These are phyloP conservation scores for Andrena cerasifolii DNA, from an alignment of 1,140 invertebrate species.

Conservation along the genomic window DNA sequence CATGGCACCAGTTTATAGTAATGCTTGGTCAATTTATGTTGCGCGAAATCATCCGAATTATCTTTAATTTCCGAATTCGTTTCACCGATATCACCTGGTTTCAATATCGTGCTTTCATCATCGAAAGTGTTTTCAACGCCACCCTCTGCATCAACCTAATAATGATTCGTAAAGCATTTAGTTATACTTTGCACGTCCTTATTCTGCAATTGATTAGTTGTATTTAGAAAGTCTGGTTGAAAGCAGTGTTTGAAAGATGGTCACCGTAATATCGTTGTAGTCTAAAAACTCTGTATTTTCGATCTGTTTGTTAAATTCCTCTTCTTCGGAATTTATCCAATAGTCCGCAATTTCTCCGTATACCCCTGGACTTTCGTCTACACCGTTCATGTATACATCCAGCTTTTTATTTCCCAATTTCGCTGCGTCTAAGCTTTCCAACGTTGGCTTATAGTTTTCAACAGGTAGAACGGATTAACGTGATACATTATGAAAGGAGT, in stretches of 20 bases:
- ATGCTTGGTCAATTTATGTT: conserved; percentile 71
- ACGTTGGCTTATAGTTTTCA: conserved; percentile 1
- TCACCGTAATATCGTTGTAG: conserved; percentile 49
- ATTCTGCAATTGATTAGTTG: neutral
- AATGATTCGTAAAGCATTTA: conserved; percentile 9
- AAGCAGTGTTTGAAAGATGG: neutral
- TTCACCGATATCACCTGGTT: conserved; percentile 14
- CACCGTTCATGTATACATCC: conserved; percentile 38
- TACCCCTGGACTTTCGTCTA: conserved; percentile 72
- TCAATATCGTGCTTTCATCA: neutral
- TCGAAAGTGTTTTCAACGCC: conserved; percentile 2
- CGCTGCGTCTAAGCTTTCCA: neutral
- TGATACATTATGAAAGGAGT: neutral
- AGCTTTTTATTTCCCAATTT: conserved; percentile 11
- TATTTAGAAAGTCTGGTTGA: neutral
- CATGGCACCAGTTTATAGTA: conserved; percentile 74
- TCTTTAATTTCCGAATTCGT: conserved; percentile 34
- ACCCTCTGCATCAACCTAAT: conserved; percentile 27
- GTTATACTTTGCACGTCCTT: neutral
- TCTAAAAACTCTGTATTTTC: conserved; percentile 14
- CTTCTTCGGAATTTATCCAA: conserved; percentile 59
- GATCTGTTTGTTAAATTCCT: conserved; percentile 43
- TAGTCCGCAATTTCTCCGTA: conserved; percentile 73
- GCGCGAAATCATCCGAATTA: conserved; percentile 34
- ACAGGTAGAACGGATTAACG: neutral